Evolutionary conservation across 2,113 vertebrate genomes (phyloP), one percentile per base, ranked within the genome.

Genomic region (Oreochromis niloticus): DNA sequence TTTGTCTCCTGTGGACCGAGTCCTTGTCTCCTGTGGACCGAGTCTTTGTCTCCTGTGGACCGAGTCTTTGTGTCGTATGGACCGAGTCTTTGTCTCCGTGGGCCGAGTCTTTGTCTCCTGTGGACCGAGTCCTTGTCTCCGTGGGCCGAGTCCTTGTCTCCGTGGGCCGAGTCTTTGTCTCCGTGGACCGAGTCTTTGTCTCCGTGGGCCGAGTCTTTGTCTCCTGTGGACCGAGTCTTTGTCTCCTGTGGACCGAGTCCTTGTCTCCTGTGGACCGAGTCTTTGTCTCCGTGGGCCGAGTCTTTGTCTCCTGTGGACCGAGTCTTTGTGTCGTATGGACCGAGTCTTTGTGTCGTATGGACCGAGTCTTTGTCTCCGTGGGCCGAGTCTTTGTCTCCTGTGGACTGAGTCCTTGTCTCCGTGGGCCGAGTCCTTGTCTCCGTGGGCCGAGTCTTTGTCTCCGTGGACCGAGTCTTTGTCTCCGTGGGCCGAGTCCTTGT

Each of bases 1-100:
- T n/a, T n/a, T n/a, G n/a, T n/a, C n/a, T n/a, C n/a, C n/a, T n/a
- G n/a, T n/a, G n/a, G n/a, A n/a, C n/a, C n/a, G n/a, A n/a, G n/a
- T n/a, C n/a, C n/a, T n/a, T n/a, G n/a, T 2, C 24, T 24, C 24
- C 24, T n/a, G 10, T 1, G 0, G 12, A 0, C 10, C 2, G 41
- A 46, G 43, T 17, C 48, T 3, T 50, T 50, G 4, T 50, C 48
- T 50, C 16, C 5, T n/a, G 1, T 11, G 32, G 32, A 5, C 32
- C 6, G 32, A 32, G 32, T 32, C 32, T n/a, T n/a, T n/a, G n/a
- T n/a, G n/a, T n/a, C n/a, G n/a, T n/a, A n/a, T n/a, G n/a, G n/a
- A n/a, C n/a, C n/a, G n/a, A n/a, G n/a, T n/a, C n/a, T n/a, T n/a
- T n/a, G n/a, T 2, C 24, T 24, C 24, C 24, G 10, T 1, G 0